Base-by-base conservation (phyloP, 2,888 invertebrate genomes). In the Hemithea aestivaria region DNA sequence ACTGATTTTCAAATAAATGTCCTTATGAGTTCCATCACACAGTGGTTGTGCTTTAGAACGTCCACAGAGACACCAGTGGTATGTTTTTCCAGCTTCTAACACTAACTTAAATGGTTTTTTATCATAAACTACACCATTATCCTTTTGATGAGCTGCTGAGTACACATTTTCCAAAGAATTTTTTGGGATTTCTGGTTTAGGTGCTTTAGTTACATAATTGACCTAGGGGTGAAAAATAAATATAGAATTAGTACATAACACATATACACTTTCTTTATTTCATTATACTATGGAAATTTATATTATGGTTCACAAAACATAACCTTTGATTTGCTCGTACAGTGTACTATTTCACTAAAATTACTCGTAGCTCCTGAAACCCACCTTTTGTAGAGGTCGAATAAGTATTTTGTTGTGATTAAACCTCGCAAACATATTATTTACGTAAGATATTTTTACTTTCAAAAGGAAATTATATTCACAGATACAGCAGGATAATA, bases 31-130 rank as follows among this genome's bases (percentile, higher is more conserved):
- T 8, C 95, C 95, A 85, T 99, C 99, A 78, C 99, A 99, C 26
- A 99, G 87, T 0, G 99, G 99, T 87, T 99, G 98, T 11, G 79
- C 90, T 66, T 95, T 94, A 45, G 98, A 98, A 51, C 92, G 91
- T 0, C 99, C 99, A 78, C 99, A 99, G 0, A 94, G 82, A 72
- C 99, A 99, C 98, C 98, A 99, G 16, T 89, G 77, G 73, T 98
- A 98, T 1, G 84, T 89, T 77, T 95, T 95, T 22, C 93, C 93
- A 44, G 89, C 91, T 67, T 93, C 89, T 26, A 96, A 85, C 1
- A 72, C 79, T 20, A 96, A 72, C 74, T 92, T 94, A 56, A 97
- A 96, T 0, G 98, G 98, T 67, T 95, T 96, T 64, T 92, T 95
- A 62, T 97, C 97, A 73, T 94, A 96, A 24, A 96, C 89, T 22